Evolutionary conservation across 2,888 invertebrate genomes (phyloP).

Genomic region (Zeuzera pyrina): DNA sequence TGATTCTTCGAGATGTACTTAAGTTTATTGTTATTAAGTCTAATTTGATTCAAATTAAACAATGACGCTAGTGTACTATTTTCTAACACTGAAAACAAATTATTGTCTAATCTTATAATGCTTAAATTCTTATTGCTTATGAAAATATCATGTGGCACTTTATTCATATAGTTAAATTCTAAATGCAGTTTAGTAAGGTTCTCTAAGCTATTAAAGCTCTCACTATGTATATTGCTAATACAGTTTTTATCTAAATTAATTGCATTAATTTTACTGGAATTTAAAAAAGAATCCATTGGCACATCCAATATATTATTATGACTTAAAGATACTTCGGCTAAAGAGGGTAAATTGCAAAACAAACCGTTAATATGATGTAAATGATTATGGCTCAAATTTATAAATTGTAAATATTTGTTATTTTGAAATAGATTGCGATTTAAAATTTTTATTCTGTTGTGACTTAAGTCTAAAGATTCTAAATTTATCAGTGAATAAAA

Average conservation of each 20-base stretch:
- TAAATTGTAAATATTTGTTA: conserved; percentile 83
- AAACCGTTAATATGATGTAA: conserved; percentile 89
- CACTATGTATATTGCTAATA: conserved; percentile 84
- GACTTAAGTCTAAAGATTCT: conserved; percentile 88
- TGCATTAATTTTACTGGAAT: conserved; percentile 83
- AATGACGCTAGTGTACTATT: conserved; percentile 85
- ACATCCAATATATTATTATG: conserved; percentile 93
- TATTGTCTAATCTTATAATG: conserved; percentile 88
- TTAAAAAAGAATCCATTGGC: conserved; percentile 86
- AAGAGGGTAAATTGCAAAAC: conserved; percentile 84
- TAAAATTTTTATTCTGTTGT: conserved; percentile 87
- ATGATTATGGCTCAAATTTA: conserved; percentile 92
- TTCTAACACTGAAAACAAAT: conserved; percentile 84
- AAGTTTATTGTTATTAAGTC: conserved; percentile 88
- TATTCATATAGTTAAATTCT: conserved; percentile 87
- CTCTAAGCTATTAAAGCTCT: conserved; percentile 82
- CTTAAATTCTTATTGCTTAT: conserved; percentile 82
- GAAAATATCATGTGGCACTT: conserved; percentile 85
- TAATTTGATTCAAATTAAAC: conserved; percentile 81
- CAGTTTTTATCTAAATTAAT: conserved; percentile 91
- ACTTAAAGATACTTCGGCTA: conserved; percentile 85
- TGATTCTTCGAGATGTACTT: conserved; percentile 81
- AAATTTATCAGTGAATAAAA: conserved; percentile 83
- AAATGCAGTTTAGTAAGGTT: conserved; percentile 87
- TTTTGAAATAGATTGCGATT: conserved; percentile 83